These are phyloP conservation scores for Subacronicta megacephala DNA, from an alignment of 2,888 invertebrate genomes.

Conservation along the genomic window DNA sequence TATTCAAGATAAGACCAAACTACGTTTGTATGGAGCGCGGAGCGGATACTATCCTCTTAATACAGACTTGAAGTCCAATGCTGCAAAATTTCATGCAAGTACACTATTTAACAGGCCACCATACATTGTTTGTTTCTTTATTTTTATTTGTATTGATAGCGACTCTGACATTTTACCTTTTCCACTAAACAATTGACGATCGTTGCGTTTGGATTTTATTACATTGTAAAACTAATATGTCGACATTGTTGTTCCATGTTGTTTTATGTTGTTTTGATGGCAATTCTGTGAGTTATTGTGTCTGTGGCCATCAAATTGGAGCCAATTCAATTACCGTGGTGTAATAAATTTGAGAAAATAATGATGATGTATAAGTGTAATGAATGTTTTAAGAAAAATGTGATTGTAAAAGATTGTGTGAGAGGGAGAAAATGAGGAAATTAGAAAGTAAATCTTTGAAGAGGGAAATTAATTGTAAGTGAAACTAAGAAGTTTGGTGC, in stretches of 20 bases:
- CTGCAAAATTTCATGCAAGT: no score
- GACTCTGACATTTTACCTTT: constrained; percentile 8
- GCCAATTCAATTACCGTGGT: constrained; percentile 51
- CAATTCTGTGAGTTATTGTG: constrained; percentile 15
- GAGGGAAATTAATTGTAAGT: no score
- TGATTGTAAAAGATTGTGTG: constrained; percentile 8
- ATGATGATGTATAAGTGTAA: constrained; percentile 18
- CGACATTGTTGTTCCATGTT: constrained; percentile 42
- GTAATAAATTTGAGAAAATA: constrained; percentile 40
- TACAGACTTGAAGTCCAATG: no score
- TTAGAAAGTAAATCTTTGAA: not conserved
- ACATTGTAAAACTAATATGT: constrained; percentile 43
- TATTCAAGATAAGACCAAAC: no score
- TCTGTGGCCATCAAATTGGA: constrained; percentile 38
- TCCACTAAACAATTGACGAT: constrained; percentile 38
- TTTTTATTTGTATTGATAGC: not conserved
- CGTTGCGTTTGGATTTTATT: constrained; percentile 33
- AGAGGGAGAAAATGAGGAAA: not conserved
- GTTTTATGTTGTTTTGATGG: constrained; percentile 50
- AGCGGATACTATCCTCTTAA: no score
- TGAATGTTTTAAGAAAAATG: constrained; percentile 9
- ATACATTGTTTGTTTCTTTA: not conserved
- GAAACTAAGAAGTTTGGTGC: no score
- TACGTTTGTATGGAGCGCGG: no score
- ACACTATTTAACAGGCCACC: no score